Base-by-base conservation (phyloP, 2,888 invertebrate genomes). In the Parnassius orleans region DNA sequence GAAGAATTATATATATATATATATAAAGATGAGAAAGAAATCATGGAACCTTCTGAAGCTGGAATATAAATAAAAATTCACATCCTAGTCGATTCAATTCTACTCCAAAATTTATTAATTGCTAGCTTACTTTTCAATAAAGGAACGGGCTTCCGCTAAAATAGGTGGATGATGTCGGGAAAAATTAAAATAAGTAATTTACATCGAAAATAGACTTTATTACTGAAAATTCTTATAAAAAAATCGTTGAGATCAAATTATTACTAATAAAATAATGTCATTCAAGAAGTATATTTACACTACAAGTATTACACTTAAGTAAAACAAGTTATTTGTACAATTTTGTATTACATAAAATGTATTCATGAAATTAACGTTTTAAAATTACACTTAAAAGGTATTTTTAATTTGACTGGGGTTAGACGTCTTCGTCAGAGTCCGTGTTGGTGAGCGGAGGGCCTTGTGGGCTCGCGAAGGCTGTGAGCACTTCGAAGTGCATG, bases 401-500 rank as follows among this genome's bases (percentile, higher is more conserved):
- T 14, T 10, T 14, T 47, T 56, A 24, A 51, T 24, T 15, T 9
- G 7, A 11, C 19, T 54, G n/a, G 44, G 12, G 3, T 51, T 57
- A 57, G 10, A 19, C 2, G 3, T 60, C 60, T 9, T 53, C 53
- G 15, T 60, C 60, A 10, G 60, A 54, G 60, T 54, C 60, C n/a
- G 24, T 42, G 47, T 46, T 10, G 44, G 11, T 15, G 47, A n/a
- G 46, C 11, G 53, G 53, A 3, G 54, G 54, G 53, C 60, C 15
- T 2, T 44, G 33, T 2, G 59, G 59, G 53, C 15, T 59, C 14
- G 9, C 57, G 85, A 95, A 95, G 68, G 92, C 92, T 68, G 92
- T 93, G 62, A 96, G 87, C 66, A 97, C 93, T 73, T 95, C 93
- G 86, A 98, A 97, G 89, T 98, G 98, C 74, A 94, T 94, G 75